Base-by-base conservation (phyloP, 2,888 invertebrate genomes). In the Melanostoma scalare region DNA sequence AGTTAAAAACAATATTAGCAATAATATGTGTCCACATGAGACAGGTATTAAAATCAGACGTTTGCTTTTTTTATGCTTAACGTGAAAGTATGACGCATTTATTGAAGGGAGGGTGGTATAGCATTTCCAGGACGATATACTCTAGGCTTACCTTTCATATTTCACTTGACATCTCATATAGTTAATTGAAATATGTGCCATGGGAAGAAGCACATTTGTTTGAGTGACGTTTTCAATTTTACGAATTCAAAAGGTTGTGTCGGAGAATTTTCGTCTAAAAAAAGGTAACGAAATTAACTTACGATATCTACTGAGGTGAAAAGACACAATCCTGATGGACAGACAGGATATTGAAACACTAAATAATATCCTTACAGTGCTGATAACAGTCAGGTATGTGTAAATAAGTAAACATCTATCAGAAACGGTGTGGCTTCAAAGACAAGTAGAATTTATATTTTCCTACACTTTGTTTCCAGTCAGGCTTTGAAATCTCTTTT, bases 1-100 rank as follows among this genome's bases (percentile, higher is more conserved):
- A 58, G 38, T 52, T 31, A 30, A 58, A 5, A 20, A 68, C 10
- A 52, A 36, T 8, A 30, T 20, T 36, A 10, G 30, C 35, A 46
- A 46, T 30, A 35, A 42, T 42, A 63, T 30, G 33, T 60, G 65
- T 50, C 30, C 8, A 4, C 48, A 56, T 10, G 35, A 46, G 53
- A 65, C 6, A 31, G 58, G n/a, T 71, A 75, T 60, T 55, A 46
- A 65, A 65, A 46, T 72, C 46, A 65, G 31, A 53, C 20, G 61
- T 40, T 30, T 60, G 40, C 46, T 20, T 69, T 53, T 53, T 20
- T 30, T 33, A 10, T 42, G n/a, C 4, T 8, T 9, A 8, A 31
- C 55, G 46, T 53, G 42, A 42, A 3, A 46, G n/a, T 46, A 46
- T 10, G 44, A 55, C 53, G 42, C 31, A 44, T 6, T 38, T 60